Evolutionary conservation across 2,113 vertebrate species (phyloP).

Genomic region (Phrynocephalus versicolor): DNA sequence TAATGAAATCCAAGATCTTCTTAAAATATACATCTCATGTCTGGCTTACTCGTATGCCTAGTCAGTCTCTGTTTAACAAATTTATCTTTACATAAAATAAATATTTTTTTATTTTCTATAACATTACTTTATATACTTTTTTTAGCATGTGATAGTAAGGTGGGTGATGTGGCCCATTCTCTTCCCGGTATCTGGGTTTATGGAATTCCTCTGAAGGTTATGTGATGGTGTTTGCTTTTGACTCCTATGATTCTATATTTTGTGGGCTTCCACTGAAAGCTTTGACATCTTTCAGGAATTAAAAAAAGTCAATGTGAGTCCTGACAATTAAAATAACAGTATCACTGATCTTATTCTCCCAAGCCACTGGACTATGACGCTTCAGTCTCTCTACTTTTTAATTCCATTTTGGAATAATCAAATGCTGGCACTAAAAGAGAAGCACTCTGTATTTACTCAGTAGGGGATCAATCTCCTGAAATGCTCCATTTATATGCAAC

Average conservation of each 20-base stretch:
- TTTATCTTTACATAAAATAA: not conserved
- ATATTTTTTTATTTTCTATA: not conserved
- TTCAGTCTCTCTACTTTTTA: not conserved
- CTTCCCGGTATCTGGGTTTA: not conserved
- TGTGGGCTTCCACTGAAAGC: not conserved
- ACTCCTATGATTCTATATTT: not conserved
- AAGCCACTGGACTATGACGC: not conserved
- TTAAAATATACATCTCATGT: not conserved
- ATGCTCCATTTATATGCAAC: too few species aligned
- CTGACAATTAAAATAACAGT: not conserved
- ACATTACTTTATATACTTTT: not conserved
- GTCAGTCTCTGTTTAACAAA: not conserved
- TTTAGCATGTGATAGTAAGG: not conserved
- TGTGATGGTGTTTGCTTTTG: not conserved
- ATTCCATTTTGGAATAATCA: not conserved
- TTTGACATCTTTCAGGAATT: not conserved
- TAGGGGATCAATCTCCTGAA: too few species aligned
- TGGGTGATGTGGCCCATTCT: not conserved
- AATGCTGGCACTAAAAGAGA: not conserved
- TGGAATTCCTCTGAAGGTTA: not conserved
- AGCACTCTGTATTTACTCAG: not conserved
- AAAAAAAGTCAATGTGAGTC: not conserved
- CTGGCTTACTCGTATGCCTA: not conserved
- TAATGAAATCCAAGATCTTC: not conserved
- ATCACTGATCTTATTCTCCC: not conserved